A percentile compares a stretch with the other conserved stretches of the same genome.
Evolutionary conservation across 92 coral and sea anemone species (phyloP).

Genomic region (Siderastrea siderea): DNA sequence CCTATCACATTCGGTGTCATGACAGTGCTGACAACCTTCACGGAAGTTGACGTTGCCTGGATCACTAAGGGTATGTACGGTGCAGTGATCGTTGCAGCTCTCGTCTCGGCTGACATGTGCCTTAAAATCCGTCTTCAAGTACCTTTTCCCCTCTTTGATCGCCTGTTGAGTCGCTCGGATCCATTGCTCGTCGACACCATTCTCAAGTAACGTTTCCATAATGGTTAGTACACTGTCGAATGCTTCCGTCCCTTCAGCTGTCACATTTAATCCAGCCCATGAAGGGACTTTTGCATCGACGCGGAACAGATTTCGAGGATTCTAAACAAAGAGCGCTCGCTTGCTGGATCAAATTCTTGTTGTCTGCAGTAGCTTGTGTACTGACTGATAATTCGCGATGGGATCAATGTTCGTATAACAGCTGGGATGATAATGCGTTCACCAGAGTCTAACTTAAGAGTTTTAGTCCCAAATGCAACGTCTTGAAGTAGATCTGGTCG

Average conservation of each 20-base stretch:
- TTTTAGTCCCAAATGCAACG: slow-evolving; percentile 62
- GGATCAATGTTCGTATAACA: slow-evolving; percentile 60
- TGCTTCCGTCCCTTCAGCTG: slow-evolving; percentile 58
- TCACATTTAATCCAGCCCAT: slow-evolving; percentile 31
- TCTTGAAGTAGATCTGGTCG: slow-evolving; percentile 64
- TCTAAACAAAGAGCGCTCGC: slow-evolving; percentile 37
- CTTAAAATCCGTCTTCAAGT: slow-evolving; percentile 55
- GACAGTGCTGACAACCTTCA: slow-evolving; percentile 42
- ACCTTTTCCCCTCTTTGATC: slow-evolving; percentile 41
- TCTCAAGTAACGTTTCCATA: slow-evolving; percentile 22
- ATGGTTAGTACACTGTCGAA: slow-evolving; percentile 31
- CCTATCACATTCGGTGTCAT: slow-evolving; percentile 48
- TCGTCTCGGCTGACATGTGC: slow-evolving; percentile 52
- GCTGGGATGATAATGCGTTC: slow-evolving; percentile 69
- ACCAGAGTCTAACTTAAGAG: slow-evolving; percentile 58
- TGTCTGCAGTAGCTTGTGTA: slow-evolving; percentile 49
- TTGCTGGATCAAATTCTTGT: slow-evolving; percentile 47
- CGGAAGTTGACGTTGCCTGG: neutral
- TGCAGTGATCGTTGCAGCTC: slow-evolving; percentile 51
- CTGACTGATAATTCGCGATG: slow-evolving; percentile 63
- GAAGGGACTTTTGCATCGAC: slow-evolving; percentile 44
- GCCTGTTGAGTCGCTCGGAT: slow-evolving; percentile 5
- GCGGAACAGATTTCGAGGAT: slow-evolving; percentile 57
- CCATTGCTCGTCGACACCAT: slow-evolving; percentile 35
- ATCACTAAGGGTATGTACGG: slow-evolving; percentile 49